These are phyloP conservation scores for Capreolus pygargus DNA, from an alignment of 2,113 vertebrate species.

Conservation along the genomic window DNA sequence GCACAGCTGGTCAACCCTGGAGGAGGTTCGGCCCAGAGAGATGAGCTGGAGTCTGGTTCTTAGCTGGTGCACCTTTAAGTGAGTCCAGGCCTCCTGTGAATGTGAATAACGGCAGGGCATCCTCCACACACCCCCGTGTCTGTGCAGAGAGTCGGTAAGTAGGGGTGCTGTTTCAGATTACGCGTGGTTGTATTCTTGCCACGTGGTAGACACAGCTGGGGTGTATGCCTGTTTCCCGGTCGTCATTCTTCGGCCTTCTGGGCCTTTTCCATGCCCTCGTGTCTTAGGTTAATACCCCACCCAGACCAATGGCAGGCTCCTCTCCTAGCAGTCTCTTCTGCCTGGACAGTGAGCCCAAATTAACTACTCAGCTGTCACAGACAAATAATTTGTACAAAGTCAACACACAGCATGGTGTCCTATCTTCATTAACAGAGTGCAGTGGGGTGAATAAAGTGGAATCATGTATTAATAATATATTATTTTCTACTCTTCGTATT, in stretches of 20 bases:
- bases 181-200: neutral
- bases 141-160: neutral
- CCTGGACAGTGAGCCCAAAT: neutral
- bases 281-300: neutral
- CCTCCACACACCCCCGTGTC: neutral
- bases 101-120: fast-evolving
- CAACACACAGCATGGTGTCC: neutral
- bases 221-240: too few relatives aligned
- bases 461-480: neutral
- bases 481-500: neutral
- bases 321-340: neutral
- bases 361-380: neutral
- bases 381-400: neutral
- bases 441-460: neutral
- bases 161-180: too few relatives aligned
- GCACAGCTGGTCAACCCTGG: neutral
- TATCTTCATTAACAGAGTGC: neutral
- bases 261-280: too few relatives aligned
- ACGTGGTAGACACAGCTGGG: neutral
- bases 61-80: neutral
- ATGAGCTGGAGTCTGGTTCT: neutral
- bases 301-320: too few relatives aligned
- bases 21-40: neutral
- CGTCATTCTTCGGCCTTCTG: neutral
- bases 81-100: neutral